Conservation (phyloP, 2,797 vertebrate genomes). For the Pseudochromis fuscus region DNA sequence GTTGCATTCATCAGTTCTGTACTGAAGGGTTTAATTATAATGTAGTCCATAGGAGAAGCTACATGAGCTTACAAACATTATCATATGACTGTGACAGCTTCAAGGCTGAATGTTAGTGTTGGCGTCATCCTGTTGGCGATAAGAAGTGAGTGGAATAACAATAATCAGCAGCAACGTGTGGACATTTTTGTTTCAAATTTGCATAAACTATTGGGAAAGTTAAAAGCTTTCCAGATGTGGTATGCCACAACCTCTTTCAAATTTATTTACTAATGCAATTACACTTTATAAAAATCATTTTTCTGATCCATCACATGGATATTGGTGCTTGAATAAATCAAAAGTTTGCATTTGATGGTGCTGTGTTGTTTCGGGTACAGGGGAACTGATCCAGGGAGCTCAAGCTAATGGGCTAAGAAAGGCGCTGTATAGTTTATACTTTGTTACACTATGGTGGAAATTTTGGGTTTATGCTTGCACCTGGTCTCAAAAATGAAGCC, state of each 20-base stretch:
- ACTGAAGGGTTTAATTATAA: constrained; percentile 50
- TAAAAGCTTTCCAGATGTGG: too few relatives aligned
- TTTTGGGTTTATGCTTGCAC: too few relatives aligned
- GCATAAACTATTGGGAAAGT: too few relatives aligned
- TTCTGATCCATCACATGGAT: not conserved
- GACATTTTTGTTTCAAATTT: too few relatives aligned
- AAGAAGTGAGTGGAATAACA: not conserved
- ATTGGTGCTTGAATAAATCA: not conserved
- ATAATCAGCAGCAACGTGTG: not conserved
- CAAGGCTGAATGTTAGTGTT: not conserved
- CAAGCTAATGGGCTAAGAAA: too few relatives aligned
- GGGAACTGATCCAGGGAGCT: too few relatives aligned
- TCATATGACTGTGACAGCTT: not conserved
- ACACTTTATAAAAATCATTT: too few relatives aligned
- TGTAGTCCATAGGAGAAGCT: constrained; percentile 8
- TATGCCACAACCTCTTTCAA: too few relatives aligned
- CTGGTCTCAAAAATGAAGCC: too few relatives aligned
- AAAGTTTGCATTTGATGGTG: not conserved
- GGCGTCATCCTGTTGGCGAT: not conserved
- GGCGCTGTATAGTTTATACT: too few relatives aligned
- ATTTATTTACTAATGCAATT: too few relatives aligned
- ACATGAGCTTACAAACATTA: constrained; percentile 27
- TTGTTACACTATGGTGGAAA: too few relatives aligned
- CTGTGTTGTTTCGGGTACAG: not conserved
- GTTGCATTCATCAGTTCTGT: constrained; percentile 29